These are phyloP conservation scores for Syritta pipiens DNA, from an alignment of 2,888 invertebrate genomes.

Conservation along the genomic window DNA sequence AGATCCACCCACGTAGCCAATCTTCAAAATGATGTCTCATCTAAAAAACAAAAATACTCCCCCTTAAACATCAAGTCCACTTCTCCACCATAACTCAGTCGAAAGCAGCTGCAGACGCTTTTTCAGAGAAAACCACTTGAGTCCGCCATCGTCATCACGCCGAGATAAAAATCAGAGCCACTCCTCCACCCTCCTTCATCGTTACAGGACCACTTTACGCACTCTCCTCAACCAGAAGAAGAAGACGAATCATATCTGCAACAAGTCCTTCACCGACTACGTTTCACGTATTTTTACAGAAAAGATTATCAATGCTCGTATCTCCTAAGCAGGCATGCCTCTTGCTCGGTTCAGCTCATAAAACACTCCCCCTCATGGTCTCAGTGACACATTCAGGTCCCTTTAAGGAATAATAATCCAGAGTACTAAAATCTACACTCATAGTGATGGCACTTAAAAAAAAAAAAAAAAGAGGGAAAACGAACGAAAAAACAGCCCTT, in stretches of 20 bases:
- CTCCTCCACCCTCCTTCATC: slow-evolving; percentile 4
- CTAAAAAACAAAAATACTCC: no score
- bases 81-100: no score
- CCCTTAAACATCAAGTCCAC: no score
- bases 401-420: slow-evolving; percentile 54
- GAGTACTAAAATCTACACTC: slow-evolving; percentile 59
- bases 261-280: slow-evolving; percentile 38
- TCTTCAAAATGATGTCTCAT: no score
- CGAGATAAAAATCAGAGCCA: slow-evolving; percentile 16
- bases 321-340: slow-evolving; percentile 5
- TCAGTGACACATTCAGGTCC: slow-evolving; percentile 44
- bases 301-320: slow-evolving; percentile 22
- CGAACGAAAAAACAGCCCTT: no score
- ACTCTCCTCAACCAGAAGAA: slow-evolving; percentile 15
- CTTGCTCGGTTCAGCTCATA: slow-evolving; percentile 12
- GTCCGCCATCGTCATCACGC: no score
- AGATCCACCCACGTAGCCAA: no score
- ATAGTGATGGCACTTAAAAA: slow-evolving; percentile 57
- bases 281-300: not conserved
- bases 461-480: no score
- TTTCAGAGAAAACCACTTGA: no score
- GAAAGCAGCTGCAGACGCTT: no score
- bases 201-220: slow-evolving; percentile 27
- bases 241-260: slow-evolving; percentile 29
- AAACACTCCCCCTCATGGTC: slow-evolving; percentile 28